Evolutionary conservation across 2,797 vertebrate species (phyloP).

Genomic region (Sus cebifrons): DNA sequence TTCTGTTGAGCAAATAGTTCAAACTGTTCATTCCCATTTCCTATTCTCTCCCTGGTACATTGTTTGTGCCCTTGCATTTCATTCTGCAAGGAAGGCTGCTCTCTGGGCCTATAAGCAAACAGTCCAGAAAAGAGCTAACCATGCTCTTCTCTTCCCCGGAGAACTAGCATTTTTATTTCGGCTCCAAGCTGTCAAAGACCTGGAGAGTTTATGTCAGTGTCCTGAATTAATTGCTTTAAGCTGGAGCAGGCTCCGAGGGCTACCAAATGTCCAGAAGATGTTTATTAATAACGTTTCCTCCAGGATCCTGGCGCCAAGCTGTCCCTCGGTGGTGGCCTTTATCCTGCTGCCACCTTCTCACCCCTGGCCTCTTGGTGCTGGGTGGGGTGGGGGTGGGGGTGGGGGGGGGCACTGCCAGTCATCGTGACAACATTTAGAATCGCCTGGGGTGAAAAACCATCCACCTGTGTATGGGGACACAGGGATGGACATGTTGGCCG

Average conservation of each 20-base stretch:
- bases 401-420: not conserved
- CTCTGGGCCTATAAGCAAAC: constrained; percentile 99
- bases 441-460: constrained; percentile 78
- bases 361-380: constrained; percentile 14
- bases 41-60: constrained; percentile 99
- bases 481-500: not conserved
- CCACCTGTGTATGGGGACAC: constrained; percentile 49
- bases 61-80: constrained; percentile 99
- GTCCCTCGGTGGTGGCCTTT: constrained; percentile 82
- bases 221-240: constrained; percentile 99
- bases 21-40: constrained; percentile 99
- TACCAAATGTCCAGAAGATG: constrained; percentile 97
- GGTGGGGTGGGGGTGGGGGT: too few species aligned
- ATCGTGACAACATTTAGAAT: constrained; percentile 86
- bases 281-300: constrained; percentile 92
- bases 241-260: constrained; percentile 94
- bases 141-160: constrained; percentile 99
- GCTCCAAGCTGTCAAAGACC: constrained; percentile 99
- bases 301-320: constrained; percentile 85
- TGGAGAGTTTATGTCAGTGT: constrained; percentile 99
- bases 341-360: constrained; percentile 60
- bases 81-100: constrained; percentile 99
- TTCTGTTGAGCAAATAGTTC: constrained; percentile 99
- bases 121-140: constrained; percentile 99
- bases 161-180: constrained; percentile 99